phyloP scores from a whole-genome alignment of 2,888 invertebrate genomes.

The Cheilosia soror region DNA sequence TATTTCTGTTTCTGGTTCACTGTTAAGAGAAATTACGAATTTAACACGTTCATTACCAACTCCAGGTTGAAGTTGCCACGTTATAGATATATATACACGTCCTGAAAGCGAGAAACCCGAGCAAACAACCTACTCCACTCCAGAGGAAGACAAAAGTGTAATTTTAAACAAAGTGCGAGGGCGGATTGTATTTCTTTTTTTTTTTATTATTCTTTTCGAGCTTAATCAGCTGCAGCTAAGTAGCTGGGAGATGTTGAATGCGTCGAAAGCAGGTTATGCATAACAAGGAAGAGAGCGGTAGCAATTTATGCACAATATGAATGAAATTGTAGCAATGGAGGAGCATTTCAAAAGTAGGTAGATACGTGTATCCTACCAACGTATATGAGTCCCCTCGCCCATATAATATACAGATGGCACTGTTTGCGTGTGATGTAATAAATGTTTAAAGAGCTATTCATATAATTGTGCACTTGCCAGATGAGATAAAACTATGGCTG shows the following conservation, averaged over 20 bases:
- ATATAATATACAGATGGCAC: background rate
- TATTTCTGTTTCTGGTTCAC: conserved; percentile 62
- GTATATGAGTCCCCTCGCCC: background rate
- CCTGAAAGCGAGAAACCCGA: conserved; percentile 49
- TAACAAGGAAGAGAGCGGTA: conserved; percentile 18
- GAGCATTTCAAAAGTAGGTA: conserved; percentile 25
- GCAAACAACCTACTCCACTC: conserved; percentile 5
- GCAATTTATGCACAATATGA: conserved; percentile 41
- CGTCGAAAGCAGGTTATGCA: conserved; percentile 61
- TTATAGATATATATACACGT: conserved; percentile 7
- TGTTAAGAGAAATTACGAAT: conserved; percentile 70
- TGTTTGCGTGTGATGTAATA: conserved; percentile 69
- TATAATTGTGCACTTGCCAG: conserved; percentile 72
- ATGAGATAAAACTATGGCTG: conserved; percentile 66
- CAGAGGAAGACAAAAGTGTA: conserved; percentile 65
- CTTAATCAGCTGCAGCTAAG: conserved; percentile 70
- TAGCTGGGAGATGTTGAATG: conserved; percentile 47
- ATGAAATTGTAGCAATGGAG: conserved; percentile 52
- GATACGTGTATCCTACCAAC: background rate
- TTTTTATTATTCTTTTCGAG: conserved; percentile 35
- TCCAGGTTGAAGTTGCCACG: conserved; percentile 47
- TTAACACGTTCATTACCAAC: conserved; percentile 74
- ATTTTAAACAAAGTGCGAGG: conserved; percentile 60
- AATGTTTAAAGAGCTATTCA: conserved; percentile 74
- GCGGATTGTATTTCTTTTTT: conserved; percentile 7